Percentiles rank a stretch among this genome's conserved stretches.
phyloP scores from a whole-genome alignment of 2,888 invertebrate genomes.

The Drosophila glabriapex region DNA sequence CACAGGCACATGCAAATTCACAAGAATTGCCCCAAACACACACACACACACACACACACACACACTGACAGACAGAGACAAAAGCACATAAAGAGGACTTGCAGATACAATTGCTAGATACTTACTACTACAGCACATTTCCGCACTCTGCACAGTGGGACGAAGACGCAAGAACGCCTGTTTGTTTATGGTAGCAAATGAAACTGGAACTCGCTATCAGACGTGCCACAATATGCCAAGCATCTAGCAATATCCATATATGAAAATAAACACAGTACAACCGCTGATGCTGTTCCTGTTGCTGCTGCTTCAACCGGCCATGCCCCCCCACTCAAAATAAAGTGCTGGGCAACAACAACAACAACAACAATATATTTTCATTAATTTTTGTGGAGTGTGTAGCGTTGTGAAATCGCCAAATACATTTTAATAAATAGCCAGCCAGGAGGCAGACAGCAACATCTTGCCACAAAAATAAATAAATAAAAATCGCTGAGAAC shows the following conservation, averaged over 20 bases:
- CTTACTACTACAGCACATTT: slow-evolving; percentile 55
- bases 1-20: slow-evolving; percentile 68
- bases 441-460: slow-evolving; percentile 25
- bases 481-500: slow-evolving; percentile 35
- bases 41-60: slow-evolving; percentile 11
- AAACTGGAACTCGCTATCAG: slow-evolving; percentile 32
- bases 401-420: slow-evolving; percentile 64
- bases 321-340: slow-evolving; percentile 30
- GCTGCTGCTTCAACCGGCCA: slow-evolving; percentile 9
- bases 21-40: slow-evolving; percentile 47
- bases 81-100: slow-evolving; percentile 33
- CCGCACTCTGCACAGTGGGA: slow-evolving; percentile 75
- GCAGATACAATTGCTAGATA: slow-evolving; percentile 68
- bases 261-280: slow-evolving; percentile 37
- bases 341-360: slow-evolving; percentile 38
- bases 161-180: slow-evolving; percentile 42
- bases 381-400: slow-evolving; percentile 34
- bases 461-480: slow-evolving; percentile 63
- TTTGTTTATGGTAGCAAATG: slow-evolving; percentile 52
- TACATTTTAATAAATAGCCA: slow-evolving; percentile 71
- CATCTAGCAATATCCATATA: slow-evolving; percentile 36
- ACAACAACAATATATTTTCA: background rate
- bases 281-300: background rate
- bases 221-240: slow-evolving; percentile 57
- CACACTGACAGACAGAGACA: slow-evolving; percentile 21